These are phyloP conservation scores for Cheumatopsyche charites DNA, from an alignment of 1,140 invertebrate species.

Conservation along the genomic window DNA sequence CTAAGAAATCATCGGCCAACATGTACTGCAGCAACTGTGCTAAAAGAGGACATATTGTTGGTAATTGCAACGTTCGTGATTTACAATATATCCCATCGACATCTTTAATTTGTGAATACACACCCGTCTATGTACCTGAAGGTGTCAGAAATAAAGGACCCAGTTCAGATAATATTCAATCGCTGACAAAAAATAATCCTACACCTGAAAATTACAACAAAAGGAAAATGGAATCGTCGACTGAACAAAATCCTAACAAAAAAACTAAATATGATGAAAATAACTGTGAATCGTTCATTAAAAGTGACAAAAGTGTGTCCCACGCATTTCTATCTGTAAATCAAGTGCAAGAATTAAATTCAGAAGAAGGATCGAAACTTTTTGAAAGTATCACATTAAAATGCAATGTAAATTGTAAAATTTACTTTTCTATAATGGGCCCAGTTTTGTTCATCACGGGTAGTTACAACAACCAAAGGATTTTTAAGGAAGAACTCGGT, in stretches of 20 bases:
- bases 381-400: neutral
- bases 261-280: no score
- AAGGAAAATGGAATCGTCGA: no score
- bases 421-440: neutral
- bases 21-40: conserved; percentile 43
- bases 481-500: neutral
- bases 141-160: conserved; percentile 30
- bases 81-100: conserved; percentile 24
- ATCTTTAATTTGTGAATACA: conserved; percentile 35
- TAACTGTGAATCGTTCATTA: no score
- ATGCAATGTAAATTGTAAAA: neutral
- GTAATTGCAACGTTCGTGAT: conserved; percentile 31
- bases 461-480: neutral
- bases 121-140: conserved; percentile 37
- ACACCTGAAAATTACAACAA: no score
- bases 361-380: neutral
- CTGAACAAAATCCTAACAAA: no score
- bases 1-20: conserved; percentile 17
- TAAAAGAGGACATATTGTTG: conserved; percentile 38
- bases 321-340: neutral
- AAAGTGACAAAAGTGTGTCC: neutral
- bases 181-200: neutral
- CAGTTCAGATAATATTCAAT: conserved; percentile 5
- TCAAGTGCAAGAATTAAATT: neutral
- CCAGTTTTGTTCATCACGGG: neutral